Evolutionary conservation across 2,888 invertebrate genomes (phyloP).

Genomic region (Leptura quadrifasciata): DNA sequence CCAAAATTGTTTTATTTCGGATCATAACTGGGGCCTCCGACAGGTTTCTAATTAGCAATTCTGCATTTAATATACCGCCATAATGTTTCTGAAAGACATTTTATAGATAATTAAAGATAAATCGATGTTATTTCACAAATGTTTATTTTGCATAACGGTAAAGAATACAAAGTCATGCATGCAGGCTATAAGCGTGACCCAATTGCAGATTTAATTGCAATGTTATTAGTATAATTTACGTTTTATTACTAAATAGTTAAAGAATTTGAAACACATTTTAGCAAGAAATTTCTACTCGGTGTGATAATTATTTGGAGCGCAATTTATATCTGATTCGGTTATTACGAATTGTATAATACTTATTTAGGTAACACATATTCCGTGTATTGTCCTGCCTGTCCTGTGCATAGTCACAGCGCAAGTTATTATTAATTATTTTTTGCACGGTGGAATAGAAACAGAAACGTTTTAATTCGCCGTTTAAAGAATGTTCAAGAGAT

Average conservation of each 20-base stretch:
- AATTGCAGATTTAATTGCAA: slow-evolving; percentile 14
- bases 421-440: not conserved
- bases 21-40: too few species aligned
- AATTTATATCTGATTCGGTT: not conserved
- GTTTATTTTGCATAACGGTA: slow-evolving; percentile 13
- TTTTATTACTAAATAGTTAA: slow-evolving; percentile 17
- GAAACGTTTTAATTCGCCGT: not conserved
- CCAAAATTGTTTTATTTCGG: too few species aligned
- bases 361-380: not conserved
- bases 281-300: not conserved
- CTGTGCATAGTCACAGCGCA: not conserved
- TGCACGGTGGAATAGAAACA: not conserved
- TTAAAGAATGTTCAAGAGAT: not conserved
- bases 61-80: too few species aligned
- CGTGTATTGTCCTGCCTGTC: not conserved
- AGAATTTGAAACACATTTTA: slow-evolving; percentile 1
- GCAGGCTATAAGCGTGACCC: slow-evolving; percentile 12
- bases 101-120: slow-evolving; percentile 9
- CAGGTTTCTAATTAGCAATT: too few species aligned
- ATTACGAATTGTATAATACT: not conserved
- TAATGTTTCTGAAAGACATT: not conserved
- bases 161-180: not conserved
- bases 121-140: not conserved
- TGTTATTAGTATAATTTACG: not conserved
- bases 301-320: slow-evolving; percentile 2